A percentile compares a stretch with the other conserved stretches of the same genome.
These are phyloP conservation scores for Caenorhabditis doughertyi DNA, from an alignment of 2,888 invertebrate genomes.

Conservation along the genomic window DNA sequence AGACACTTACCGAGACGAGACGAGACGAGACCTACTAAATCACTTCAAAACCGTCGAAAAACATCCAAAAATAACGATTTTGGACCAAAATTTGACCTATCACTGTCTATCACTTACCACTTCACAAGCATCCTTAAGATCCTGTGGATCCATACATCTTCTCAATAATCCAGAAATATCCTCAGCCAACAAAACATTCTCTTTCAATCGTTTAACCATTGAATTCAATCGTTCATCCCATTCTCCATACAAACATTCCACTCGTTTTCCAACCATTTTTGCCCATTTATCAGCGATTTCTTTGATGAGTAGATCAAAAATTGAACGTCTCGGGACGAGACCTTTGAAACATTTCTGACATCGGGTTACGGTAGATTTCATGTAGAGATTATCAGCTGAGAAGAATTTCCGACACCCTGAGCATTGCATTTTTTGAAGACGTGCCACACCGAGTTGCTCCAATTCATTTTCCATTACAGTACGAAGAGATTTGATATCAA, in stretches of 20 bases:
- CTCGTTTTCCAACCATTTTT: constrained; percentile 17
- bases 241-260: constrained; percentile 44
- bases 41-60: too few species aligned
- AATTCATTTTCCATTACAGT: constrained; percentile 46
- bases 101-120: constrained; percentile 29
- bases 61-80: too few species aligned
- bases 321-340: not conserved
- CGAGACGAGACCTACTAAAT: too few species aligned
- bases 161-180: constrained; percentile 32
- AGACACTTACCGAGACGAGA: too few species aligned
- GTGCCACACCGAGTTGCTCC: constrained; percentile 18
- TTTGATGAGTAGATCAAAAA: constrained; percentile 16
- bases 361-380: not conserved
- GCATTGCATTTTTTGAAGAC: constrained; percentile 33
- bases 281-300: constrained; percentile 46
- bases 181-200: constrained; percentile 40
- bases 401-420: not conserved
- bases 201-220: constrained; percentile 36
- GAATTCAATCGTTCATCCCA: constrained; percentile 44
- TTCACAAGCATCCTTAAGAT: constrained; percentile 39
- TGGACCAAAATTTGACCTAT: too few species aligned
- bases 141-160: constrained; percentile 16
- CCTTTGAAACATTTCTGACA: constrained; percentile 29
- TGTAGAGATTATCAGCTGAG: constrained; percentile 27
- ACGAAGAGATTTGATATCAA: constrained; percentile 26